Conservation (phyloP, 2,888 invertebrate genomes). For the Andrena bucephala region DNA sequence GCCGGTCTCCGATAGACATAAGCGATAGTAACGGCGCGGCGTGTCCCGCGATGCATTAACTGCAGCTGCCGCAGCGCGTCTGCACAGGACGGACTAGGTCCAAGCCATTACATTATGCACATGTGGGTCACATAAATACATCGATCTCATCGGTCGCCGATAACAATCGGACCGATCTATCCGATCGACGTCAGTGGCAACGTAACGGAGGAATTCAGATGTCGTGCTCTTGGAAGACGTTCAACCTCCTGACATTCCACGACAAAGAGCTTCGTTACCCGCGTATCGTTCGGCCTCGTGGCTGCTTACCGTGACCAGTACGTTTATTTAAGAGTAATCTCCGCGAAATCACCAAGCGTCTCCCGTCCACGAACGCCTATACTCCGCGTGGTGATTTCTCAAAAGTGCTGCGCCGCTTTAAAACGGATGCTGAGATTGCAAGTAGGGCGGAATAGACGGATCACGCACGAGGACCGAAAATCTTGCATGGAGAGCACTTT, state of each 20-base stretch:
- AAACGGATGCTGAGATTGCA: neutral
- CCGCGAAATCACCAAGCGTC: neutral
- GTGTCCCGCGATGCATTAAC: slow-evolving; percentile 80
- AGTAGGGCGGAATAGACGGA: neutral
- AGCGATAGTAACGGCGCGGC: slow-evolving; percentile 68
- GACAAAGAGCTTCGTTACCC: slow-evolving; percentile 33
- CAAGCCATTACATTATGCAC: slow-evolving; percentile 82
- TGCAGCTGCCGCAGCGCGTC: slow-evolving; percentile 80
- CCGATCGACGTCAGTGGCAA: slow-evolving; percentile 69
- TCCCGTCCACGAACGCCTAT: neutral
- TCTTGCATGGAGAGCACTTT: neutral
- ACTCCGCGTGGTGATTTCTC: neutral
- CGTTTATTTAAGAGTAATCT: neutral
- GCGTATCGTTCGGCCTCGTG: too few relatives aligned
- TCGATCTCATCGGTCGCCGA: slow-evolving; percentile 78
- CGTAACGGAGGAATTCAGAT: slow-evolving; percentile 31
- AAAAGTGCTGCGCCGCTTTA: neutral
- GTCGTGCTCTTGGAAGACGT: slow-evolving; percentile 44
- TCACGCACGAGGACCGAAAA: neutral
- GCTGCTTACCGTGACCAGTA: neutral
- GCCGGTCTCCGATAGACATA: slow-evolving; percentile 70
- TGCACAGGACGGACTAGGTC: slow-evolving; percentile 73
- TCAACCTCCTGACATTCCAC: slow-evolving; percentile 45
- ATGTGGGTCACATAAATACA: slow-evolving; percentile 82
- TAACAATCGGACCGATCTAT: slow-evolving; percentile 73